phyloP scores from a whole-genome alignment of 1,140 invertebrate genomes.

The Reticulitermes speratus region DNA sequence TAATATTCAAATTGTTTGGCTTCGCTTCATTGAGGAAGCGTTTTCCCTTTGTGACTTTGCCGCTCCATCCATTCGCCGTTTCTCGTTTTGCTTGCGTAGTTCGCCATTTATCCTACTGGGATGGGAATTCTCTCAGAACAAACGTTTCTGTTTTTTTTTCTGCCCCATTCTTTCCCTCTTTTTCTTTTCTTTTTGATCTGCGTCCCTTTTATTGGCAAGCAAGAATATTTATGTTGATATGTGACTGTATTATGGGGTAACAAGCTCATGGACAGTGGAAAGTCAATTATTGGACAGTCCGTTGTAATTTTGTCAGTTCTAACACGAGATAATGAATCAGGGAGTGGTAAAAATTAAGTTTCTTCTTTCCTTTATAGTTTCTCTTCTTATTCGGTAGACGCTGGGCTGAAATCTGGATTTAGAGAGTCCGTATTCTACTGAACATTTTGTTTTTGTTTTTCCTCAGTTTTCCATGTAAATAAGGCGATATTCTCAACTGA shows the following conservation, averaged over 20 bases:
- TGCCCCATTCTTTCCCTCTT: background rate
- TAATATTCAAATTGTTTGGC: constrained; percentile 18
- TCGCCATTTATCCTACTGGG: constrained; percentile 4
- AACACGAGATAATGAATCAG: no score
- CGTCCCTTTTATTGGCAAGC: background rate
- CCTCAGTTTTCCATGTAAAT: no score
- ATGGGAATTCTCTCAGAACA: constrained; percentile 11
- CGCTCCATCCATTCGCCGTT: background rate
- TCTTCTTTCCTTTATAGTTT: no score
- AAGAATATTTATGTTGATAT: background rate
- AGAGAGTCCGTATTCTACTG: no score
- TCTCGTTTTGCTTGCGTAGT: constrained; percentile 14
- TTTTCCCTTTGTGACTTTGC: background rate
- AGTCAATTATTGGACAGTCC: no score
- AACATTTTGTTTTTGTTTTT: no score
- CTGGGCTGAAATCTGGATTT: no score
- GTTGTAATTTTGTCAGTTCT: no score
- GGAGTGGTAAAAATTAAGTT: no score
- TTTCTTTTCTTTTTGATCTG: background rate
- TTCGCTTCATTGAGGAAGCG: constrained; percentile 17
- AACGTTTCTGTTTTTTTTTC: background rate
- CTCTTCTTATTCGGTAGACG: no score
- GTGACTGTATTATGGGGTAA: background rate
- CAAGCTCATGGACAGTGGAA: no score
- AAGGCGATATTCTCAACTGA: no score